A percentile compares a stretch with the other conserved stretches of the same genome.
These are phyloP conservation scores for Ips typographus DNA, from an alignment of 1,140 invertebrate genomes.

Conservation along the genomic window DNA sequence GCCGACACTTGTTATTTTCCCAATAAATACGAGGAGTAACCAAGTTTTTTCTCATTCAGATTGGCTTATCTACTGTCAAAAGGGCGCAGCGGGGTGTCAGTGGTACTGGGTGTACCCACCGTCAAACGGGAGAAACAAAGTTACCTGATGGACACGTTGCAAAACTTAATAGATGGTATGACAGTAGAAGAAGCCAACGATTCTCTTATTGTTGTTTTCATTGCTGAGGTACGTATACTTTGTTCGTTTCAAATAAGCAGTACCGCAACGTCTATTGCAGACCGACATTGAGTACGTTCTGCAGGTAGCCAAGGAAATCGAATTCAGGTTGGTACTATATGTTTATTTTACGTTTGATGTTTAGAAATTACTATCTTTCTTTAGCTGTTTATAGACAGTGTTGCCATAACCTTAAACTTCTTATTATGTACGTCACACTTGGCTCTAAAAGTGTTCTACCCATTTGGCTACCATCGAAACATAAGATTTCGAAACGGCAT, in stretches of 20 bases:
- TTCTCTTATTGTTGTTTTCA: slow-evolving; percentile 85
- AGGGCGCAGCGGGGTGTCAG: slow-evolving; percentile 71
- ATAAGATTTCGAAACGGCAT: too few relatives aligned
- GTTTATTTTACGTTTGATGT: too few relatives aligned
- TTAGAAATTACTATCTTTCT: too few relatives aligned
- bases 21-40: neutral
- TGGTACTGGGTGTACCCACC: slow-evolving; percentile 86
- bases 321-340: slow-evolving; percentile 62
- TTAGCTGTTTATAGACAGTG: too few relatives aligned
- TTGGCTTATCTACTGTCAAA: slow-evolving; percentile 78
- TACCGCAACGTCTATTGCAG: slow-evolving; percentile 50
- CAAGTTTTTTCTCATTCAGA: slow-evolving; percentile 5
- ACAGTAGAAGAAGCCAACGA: slow-evolving; percentile 73
- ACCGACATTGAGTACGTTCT: slow-evolving; percentile 71
- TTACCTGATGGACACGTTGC: slow-evolving; percentile 85
- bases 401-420: too few relatives aligned
- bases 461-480: too few relatives aligned
- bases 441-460: too few relatives aligned
- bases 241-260: neutral
- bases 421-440: too few relatives aligned
- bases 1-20: neutral
- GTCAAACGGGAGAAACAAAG: slow-evolving; percentile 86
- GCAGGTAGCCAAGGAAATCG: slow-evolving; percentile 71
- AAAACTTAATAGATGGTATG: slow-evolving; percentile 84
- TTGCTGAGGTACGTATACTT: slow-evolving; percentile 73